phyloP scores from a whole-genome alignment of 2,888 invertebrate genomes.

The Ditylenchus weischeri region DNA sequence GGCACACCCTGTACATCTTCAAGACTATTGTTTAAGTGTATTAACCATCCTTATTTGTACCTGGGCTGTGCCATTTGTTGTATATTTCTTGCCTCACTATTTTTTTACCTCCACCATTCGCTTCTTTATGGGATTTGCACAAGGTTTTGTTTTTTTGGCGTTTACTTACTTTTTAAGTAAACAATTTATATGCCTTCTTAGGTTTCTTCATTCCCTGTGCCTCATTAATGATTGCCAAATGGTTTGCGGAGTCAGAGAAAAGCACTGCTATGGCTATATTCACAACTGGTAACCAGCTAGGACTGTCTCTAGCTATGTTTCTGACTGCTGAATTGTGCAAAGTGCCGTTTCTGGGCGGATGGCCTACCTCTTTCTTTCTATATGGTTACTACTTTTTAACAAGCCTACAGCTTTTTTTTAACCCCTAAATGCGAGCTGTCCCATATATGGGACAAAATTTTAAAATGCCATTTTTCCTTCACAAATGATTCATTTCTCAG shows the following conservation, averaged over 20 bases:
- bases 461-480: too few relatives aligned
- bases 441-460: too few relatives aligned
- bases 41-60: conserved; percentile 40
- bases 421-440: too few relatives aligned
- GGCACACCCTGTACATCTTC: too few relatives aligned
- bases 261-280: conserved; percentile 57
- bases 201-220: conserved; percentile 50
- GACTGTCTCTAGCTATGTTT: conserved; percentile 50
- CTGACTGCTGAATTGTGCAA: conserved; percentile 50
- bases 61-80: conserved; percentile 39
- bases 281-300: conserved; percentile 48
- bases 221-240: conserved; percentile 47
- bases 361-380: conserved; percentile 48
- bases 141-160: conserved; percentile 34
- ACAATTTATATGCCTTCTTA: conserved; percentile 16
- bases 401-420: background rate
- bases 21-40: conserved; percentile 25
- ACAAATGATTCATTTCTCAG: too few relatives aligned
- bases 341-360: conserved; percentile 42
- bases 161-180: background rate
- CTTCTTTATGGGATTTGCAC: conserved; percentile 49
- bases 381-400: conserved; percentile 35
- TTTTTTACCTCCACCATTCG: conserved; percentile 36
- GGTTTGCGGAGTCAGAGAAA: conserved; percentile 54
- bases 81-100: conserved; percentile 34